phyloP scores from a whole-genome alignment of 2,888 invertebrate species.

The Nephrotoma flavescens region DNA sequence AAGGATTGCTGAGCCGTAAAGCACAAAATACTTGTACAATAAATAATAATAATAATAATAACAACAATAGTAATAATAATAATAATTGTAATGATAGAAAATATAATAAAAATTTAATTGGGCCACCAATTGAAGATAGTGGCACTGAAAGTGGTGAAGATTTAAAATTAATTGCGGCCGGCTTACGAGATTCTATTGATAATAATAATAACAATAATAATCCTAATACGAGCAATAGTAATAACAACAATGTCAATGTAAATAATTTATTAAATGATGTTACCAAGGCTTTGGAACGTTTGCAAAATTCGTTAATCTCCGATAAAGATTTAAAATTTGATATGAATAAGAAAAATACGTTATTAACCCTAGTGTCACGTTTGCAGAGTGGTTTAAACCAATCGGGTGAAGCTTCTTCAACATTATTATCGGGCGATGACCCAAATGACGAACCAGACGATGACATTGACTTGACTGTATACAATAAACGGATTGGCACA shows the following conservation, averaged over 20 bases:
- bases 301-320: conserved; percentile 56
- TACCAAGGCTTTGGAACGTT: conserved; percentile 55
- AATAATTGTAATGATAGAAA: conserved; percentile 9
- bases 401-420: conserved; percentile 20
- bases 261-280: conserved; percentile 55
- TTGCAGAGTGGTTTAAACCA: conserved; percentile 43
- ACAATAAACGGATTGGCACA: conserved; percentile 22
- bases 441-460: conserved; percentile 19
- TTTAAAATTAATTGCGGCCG: conserved; percentile 38
- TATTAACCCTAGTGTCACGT: conserved; percentile 53
- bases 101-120: conserved; percentile 23
- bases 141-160: conserved; percentile 58
- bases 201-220: conserved; percentile 24
- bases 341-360: conserved; percentile 38
- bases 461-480: conserved; percentile 14
- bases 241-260: conserved; percentile 31
- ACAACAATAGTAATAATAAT: conserved; percentile 25
- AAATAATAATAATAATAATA: conserved; percentile 9
- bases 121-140: conserved; percentile 38
- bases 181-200: conserved; percentile 37
- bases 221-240: conserved; percentile 26
- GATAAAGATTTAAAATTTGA: conserved; percentile 35
- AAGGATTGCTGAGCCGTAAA: conserved; percentile 42
- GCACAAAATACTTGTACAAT: conserved; percentile 11
- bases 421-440: conserved; percentile 13